phyloP scores from a whole-genome alignment of 2,113 vertebrate species.

The Anhinga anhinga region DNA sequence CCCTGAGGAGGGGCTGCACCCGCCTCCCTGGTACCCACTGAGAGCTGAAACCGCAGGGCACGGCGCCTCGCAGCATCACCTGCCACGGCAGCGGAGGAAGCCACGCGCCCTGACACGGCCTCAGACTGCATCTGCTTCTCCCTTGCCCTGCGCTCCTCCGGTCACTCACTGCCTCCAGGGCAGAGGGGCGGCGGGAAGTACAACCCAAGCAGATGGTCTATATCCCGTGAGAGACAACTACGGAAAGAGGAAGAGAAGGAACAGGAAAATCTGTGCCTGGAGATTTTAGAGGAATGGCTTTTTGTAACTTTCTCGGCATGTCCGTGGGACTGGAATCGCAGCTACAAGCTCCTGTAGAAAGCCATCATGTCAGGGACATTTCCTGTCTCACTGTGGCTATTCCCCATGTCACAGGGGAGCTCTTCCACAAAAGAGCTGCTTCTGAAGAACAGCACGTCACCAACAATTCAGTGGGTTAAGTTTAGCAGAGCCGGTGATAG shows the following conservation, averaged over 20 bases:
- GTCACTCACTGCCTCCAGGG: background rate
- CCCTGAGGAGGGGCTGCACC: background rate
- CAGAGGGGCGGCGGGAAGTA: background rate
- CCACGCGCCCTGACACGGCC: background rate
- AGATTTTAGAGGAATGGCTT: background rate
- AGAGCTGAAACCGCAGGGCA: background rate
- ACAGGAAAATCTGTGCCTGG: background rate
- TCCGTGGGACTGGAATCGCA: background rate
- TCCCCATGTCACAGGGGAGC: background rate
- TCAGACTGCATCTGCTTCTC: background rate
- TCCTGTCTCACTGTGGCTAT: background rate
- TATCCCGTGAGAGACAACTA: background rate
- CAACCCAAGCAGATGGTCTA: background rate
- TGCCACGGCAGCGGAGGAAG: background rate
- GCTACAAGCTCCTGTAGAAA: background rate
- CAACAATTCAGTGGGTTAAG: background rate
- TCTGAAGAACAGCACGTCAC: conserved; percentile 37
- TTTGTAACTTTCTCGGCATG: accelerated
- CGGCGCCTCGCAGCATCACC: background rate
- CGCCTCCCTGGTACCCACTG: accelerated
- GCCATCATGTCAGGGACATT: background rate
- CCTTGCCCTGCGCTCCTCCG: background rate
- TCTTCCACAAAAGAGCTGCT: conserved; percentile 41
- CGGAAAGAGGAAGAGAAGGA: background rate
- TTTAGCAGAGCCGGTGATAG: conserved; percentile 33